Evolutionary conservation across 2,888 invertebrate species (phyloP), one percentile per base, ranked within the genome.

Genomic region (Phaonia tiefii): DNA sequence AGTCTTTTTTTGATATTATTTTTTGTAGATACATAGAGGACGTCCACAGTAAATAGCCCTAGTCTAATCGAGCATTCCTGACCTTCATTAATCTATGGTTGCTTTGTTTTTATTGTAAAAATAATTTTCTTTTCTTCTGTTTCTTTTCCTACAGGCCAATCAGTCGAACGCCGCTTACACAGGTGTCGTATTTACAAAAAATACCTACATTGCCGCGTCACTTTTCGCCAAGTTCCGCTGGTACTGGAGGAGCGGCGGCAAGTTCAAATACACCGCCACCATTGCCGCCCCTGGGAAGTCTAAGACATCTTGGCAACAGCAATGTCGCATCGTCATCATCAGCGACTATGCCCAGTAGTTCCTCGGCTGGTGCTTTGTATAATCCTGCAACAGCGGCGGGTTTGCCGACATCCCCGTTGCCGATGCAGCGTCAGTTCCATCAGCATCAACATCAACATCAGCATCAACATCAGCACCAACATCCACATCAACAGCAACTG

Each of bases 161-260:
- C 85, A 90, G 89, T 83, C 89, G 89, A 69, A 89, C 89, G 70
- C 89, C 89, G 72, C 85, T 89, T 58, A 88, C 88, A 84, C 89
- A 89, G 85, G 88, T 89, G 79, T 89, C 89, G 20, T 90, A 89
- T 85, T 86, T 90, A 67, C 89, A 89, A 83, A 89, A 89, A 85
- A 90, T 89, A 66, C 89, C 90, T 49, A 89, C 89, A 42, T 83
- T 89, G 82, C 89, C 89, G 79, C 88, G 89, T 75, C 89, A 89
- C 85, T 90, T 90, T 83, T 90, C 89, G 63, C 89, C 89, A 79
- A 84, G 44, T 79, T 82, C 83, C 25, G 67, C 58, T 15, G 79
- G 72, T n/a, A 74, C 67, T 39, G 82, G 80, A 51, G 72, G 56
- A 20, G 37, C 67, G 44, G 39, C 83, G 75, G 75, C 83, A 71